phyloP scores from a whole-genome alignment of 2,797 vertebrate species.

The Morus bassanus region DNA sequence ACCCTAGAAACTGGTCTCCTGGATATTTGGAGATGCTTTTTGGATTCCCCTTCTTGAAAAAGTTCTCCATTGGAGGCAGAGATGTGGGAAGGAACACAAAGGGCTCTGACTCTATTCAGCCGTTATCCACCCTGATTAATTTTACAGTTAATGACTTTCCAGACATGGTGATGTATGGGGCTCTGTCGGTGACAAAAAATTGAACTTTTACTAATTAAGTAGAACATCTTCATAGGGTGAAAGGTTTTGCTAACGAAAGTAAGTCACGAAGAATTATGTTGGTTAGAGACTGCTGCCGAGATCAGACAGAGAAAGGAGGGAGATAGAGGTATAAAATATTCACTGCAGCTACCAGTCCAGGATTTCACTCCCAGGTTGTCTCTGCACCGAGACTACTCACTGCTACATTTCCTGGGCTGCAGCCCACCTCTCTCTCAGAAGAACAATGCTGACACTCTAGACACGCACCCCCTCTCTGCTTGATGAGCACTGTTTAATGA shows the following conservation, averaged over 20 bases:
- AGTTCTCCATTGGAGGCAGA: not conserved
- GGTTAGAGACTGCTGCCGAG: conserved; percentile 29
- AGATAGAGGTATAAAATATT: not conserved
- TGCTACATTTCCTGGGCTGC: not conserved
- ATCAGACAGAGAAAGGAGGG: not conserved
- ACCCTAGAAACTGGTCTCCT: not conserved
- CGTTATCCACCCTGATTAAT: conserved; percentile 66
- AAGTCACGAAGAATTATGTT: conserved; percentile 73
- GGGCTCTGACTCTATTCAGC: conserved; percentile 31
- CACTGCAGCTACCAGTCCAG: not conserved
- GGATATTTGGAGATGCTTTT: not conserved
- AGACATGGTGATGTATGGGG: conserved; percentile 65
- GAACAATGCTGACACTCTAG: not conserved
- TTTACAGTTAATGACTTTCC: conserved; percentile 68
- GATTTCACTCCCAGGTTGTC: not conserved
- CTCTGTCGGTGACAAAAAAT: conserved; percentile 61
- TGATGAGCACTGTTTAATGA: not conserved
- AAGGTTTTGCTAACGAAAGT: conserved; percentile 74
- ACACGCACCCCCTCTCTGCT: not conserved
- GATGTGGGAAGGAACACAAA: not conserved
- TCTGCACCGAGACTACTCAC: not conserved
- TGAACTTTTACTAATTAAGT: conserved; percentile 76
- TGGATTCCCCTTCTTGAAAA: not conserved
- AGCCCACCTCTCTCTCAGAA: not conserved
- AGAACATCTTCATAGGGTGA: conserved; percentile 71